Conservation (phyloP, 1,140 invertebrate species). For the Achroia grisella region DNA sequence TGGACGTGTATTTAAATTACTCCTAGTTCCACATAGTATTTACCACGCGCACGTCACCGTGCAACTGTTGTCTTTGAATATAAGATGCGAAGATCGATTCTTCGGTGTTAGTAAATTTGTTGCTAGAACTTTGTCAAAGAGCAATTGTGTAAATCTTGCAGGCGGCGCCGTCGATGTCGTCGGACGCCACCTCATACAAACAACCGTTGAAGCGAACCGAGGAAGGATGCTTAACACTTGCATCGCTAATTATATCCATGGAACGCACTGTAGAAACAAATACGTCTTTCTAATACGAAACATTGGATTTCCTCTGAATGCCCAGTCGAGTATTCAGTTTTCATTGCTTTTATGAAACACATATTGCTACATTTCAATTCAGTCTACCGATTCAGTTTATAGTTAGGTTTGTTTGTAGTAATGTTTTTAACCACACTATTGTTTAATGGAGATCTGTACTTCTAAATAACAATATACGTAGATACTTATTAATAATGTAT, state of each 20-base stretch:
- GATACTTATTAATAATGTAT: too few relatives aligned
- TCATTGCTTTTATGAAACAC: slow-evolving; percentile 1
- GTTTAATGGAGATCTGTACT: too few relatives aligned
- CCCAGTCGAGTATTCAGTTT: neutral
- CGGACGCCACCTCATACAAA: slow-evolving; percentile 52
- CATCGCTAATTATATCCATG: slow-evolving; percentile 64
- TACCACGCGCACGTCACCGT: too few relatives aligned
- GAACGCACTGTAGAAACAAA: slow-evolving; percentile 55
- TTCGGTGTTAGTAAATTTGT: slow-evolving; percentile 2
- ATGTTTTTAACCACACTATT: too few relatives aligned
- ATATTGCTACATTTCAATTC: slow-evolving; percentile 7
- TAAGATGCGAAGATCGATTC: slow-evolving; percentile 2
- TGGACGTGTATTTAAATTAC: slow-evolving; percentile 33
- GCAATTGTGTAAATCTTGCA: slow-evolving; percentile 36
- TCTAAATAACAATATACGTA: too few relatives aligned
- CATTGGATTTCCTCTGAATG: slow-evolving; percentile 19
- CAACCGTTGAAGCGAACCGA: slow-evolving; percentile 53
- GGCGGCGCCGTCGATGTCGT: slow-evolving; percentile 59
- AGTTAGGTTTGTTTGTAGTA: too few relatives aligned
- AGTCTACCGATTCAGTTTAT: too few relatives aligned
- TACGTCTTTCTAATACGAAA: slow-evolving; percentile 31
- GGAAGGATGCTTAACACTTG: slow-evolving; percentile 66
- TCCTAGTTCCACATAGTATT: too few relatives aligned
- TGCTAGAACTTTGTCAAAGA: too few relatives aligned
- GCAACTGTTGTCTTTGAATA: too few relatives aligned